These are phyloP conservation scores for Sebastes iracundus DNA, from an alignment of 2,797 vertebrate species.

Conservation along the genomic window DNA sequence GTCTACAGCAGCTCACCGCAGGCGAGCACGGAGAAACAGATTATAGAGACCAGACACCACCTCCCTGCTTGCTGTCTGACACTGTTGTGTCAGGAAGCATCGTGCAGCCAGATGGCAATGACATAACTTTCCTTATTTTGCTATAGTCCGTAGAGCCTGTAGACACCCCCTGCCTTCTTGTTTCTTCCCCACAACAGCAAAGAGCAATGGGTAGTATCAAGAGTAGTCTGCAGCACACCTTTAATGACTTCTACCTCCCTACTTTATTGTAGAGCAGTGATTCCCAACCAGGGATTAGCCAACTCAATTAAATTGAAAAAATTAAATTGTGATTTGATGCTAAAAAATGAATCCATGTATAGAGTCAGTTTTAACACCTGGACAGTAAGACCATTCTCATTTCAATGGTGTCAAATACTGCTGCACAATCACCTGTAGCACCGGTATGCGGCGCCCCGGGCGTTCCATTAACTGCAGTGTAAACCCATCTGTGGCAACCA, in stretches of 20 bases:
- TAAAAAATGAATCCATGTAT: background rate
- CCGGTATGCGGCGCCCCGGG: too few relatives aligned
- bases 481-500: too few relatives aligned
- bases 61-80: background rate
- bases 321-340: accelerated
- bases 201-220: background rate
- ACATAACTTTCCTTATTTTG: background rate
- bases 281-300: background rate
- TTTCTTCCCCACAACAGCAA: background rate
- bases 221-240: background rate
- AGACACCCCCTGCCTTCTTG: background rate
- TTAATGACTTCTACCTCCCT: background rate
- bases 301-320: background rate
- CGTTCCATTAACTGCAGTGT: too few relatives aligned
- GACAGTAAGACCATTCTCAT: too few relatives aligned
- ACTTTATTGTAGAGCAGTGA: background rate
- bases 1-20: background rate
- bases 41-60: background rate
- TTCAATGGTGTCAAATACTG: too few relatives aligned
- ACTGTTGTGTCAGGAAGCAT: background rate
- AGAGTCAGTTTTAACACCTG: background rate
- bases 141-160: background rate
- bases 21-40: background rate
- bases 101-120: background rate
- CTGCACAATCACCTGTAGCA: too few relatives aligned